These are phyloP conservation scores for Lasioglossum oenotherae DNA, from an alignment of 2,888 invertebrate genomes.

Conservation along the genomic window DNA sequence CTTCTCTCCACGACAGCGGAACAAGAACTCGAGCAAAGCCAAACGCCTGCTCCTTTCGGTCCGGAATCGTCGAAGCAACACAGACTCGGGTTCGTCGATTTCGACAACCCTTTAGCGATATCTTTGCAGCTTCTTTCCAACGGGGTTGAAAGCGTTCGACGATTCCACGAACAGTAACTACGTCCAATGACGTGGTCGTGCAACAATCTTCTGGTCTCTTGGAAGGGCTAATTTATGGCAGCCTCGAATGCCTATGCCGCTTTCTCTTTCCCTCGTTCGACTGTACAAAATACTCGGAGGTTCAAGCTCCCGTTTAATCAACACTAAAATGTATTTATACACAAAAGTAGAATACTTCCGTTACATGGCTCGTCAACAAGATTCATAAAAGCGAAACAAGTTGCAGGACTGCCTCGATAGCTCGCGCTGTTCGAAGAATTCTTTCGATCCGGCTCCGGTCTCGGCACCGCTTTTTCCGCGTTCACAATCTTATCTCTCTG, in stretches of 20 bases:
- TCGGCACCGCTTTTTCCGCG: neutral
- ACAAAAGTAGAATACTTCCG: neutral
- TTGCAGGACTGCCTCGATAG: neutral
- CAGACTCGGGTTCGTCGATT: too few species aligned
- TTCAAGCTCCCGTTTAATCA: neutral
- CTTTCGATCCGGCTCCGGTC: neutral
- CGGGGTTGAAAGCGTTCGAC: too few species aligned
- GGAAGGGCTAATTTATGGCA: neutral
- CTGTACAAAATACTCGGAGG: neutral
- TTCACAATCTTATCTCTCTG: neutral
- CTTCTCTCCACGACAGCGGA: neutral
- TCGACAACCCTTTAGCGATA: neutral
- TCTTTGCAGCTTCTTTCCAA: neutral
- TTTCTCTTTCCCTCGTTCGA: neutral
- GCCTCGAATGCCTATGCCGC: neutral
- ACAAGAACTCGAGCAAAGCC: too few species aligned
- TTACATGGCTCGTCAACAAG: neutral
- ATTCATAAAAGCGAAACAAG: neutral
- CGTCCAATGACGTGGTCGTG: neutral
- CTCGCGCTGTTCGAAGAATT: neutral
- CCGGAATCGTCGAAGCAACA: neutral
- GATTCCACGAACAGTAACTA: neutral
- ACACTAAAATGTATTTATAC: neutral
- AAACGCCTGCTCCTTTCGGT: too few species aligned
- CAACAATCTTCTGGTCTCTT: neutral